Evolutionary conservation across 2,113 vertebrate genomes (phyloP).

Genomic region (Strix aluco): DNA sequence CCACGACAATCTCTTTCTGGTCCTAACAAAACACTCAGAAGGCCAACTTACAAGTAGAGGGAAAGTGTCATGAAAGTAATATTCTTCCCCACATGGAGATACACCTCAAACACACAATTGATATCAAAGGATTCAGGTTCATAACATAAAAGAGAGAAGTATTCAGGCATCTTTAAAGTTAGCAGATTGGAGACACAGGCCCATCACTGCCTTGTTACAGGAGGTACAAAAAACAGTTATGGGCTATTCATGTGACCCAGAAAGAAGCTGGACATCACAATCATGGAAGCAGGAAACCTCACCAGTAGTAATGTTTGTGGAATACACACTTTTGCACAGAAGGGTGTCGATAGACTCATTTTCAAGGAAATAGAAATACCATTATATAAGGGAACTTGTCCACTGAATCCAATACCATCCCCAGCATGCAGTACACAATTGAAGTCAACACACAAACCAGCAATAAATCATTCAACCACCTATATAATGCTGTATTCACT

Average conservation of each 20-base stretch:
- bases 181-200: not conserved
- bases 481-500: not conserved
- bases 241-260: not conserved
- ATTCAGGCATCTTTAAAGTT: not conserved
- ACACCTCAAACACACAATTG: not conserved
- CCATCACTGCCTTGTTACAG: accelerated
- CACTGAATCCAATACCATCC: not conserved
- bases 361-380: not conserved
- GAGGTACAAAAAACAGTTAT: not conserved
- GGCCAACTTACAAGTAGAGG: not conserved
- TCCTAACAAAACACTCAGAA: not conserved
- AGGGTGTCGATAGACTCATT: not conserved
- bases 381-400: not conserved
- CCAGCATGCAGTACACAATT: not conserved
- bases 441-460: not conserved
- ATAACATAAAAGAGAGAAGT: not conserved
- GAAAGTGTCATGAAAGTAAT: not conserved
- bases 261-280: not conserved
- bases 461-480: not conserved
- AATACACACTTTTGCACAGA: not conserved
- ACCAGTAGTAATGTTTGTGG: not conserved
- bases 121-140: not conserved
- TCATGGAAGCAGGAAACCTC: not conserved
- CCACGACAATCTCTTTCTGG: accelerated
- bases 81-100: not conserved